Evolutionary conservation across 2,888 invertebrate species (phyloP).

Genomic region (Coelopa pilipes): DNA sequence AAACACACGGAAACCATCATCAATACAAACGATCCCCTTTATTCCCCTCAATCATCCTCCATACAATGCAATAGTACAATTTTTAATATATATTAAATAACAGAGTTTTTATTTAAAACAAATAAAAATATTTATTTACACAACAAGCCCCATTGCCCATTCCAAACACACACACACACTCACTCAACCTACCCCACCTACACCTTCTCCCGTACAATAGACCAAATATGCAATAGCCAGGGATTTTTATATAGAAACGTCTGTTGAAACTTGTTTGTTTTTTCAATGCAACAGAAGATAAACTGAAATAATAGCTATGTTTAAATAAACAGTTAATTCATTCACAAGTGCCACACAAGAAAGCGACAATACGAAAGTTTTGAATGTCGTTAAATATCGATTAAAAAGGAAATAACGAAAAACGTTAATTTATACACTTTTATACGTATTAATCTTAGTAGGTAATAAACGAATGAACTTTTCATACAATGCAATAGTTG

Average conservation of each 20-base stretch:
- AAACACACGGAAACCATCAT: constrained; percentile 35
- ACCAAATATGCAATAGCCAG: constrained; percentile 66
- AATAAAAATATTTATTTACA: constrained; percentile 61
- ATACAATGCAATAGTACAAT: constrained; percentile 67
- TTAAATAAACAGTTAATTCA: constrained; percentile 47
- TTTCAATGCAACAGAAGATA: constrained; percentile 36
- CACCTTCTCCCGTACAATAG: constrained; percentile 62
- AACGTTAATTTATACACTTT: no score
- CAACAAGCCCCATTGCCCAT: constrained; percentile 46
- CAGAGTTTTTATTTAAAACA: constrained; percentile 55
- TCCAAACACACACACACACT: constrained; percentile 40
- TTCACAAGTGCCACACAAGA: constrained; percentile 53
- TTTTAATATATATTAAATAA: constrained; percentile 57
- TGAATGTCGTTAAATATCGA: no score
- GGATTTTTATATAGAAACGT: constrained; percentile 45
- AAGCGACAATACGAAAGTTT: constrained; percentile 45
- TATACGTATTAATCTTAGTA: background rate
- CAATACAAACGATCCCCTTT: constrained; percentile 38
- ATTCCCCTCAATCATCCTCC: constrained; percentile 55
- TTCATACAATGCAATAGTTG: constrained; percentile 46
- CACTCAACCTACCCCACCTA: constrained; percentile 60
- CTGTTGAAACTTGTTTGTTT: constrained; percentile 39
- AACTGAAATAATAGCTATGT: constrained; percentile 17
- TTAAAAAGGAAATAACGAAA: no score
- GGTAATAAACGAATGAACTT: constrained; percentile 16